Evolutionary conservation across 1,140 invertebrate genomes (phyloP).

Genomic region (Reticulitermes speratus): DNA sequence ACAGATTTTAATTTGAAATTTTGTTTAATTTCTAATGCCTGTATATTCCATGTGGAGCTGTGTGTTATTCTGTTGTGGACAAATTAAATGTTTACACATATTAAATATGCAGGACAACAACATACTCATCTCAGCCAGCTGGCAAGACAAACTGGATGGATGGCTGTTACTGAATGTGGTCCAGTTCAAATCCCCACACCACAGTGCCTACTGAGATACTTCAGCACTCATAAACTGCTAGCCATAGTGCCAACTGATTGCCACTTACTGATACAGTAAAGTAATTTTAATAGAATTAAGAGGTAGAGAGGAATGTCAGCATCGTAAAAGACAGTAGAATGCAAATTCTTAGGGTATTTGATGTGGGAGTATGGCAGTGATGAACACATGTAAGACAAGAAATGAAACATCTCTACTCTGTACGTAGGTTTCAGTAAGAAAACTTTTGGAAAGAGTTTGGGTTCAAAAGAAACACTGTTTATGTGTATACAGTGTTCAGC

Average conservation of each 20-base stretch:
- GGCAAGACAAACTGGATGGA: not conserved
- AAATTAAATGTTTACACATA: too few relatives aligned
- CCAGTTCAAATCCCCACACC: not conserved
- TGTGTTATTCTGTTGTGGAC: too few relatives aligned
- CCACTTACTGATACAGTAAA: not conserved
- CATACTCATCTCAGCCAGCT: not conserved
- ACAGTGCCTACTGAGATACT: not conserved
- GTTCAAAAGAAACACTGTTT: not conserved
- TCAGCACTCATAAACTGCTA: not conserved
- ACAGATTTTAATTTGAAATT: too few relatives aligned
- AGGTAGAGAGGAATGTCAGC: not conserved
- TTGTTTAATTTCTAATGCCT: too few relatives aligned
- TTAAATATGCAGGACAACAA: not conserved
- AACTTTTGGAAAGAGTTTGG: not conserved
- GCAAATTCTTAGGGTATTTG: not conserved
- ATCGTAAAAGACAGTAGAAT: slow-evolving; percentile 2
- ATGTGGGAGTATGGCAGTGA: not conserved
- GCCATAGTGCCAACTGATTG: slow-evolving; percentile 4
- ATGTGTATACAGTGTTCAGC: not conserved
- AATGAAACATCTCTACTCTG: not conserved
- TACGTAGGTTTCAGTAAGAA: not conserved
- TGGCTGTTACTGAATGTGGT: not conserved
- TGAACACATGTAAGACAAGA: not conserved
- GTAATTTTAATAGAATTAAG: not conserved
- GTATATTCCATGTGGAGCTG: too few relatives aligned